Conservation (phyloP, 1,140 invertebrate species). For the Muscidifurax raptorellus region DNA sequence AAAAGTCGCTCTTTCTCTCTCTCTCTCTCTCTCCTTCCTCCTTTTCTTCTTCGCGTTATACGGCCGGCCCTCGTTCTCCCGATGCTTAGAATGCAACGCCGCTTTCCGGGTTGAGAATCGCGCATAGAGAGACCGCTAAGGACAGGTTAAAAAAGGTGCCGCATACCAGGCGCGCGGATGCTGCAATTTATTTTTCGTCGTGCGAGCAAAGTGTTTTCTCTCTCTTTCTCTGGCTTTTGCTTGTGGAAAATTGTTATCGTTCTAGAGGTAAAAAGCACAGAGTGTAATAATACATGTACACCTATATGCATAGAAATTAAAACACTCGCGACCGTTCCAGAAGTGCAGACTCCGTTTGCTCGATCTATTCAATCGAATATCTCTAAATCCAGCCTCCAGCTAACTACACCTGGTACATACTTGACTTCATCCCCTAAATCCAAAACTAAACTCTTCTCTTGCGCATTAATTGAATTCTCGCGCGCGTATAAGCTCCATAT, state of each 20-base stretch:
- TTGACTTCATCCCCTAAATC: background rate
- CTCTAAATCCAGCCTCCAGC: no score
- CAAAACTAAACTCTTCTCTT: background rate
- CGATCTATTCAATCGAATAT: no score
- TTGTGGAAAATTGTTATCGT: no score
- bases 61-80: background rate
- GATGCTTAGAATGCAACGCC: constrained; percentile 7
- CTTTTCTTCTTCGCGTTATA: constrained; percentile 14
- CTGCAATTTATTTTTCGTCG: background rate
- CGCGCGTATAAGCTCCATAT: constrained; percentile 3
- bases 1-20: background rate
- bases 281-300: no score
- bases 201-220: background rate
- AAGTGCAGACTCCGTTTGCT: no score
- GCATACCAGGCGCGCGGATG: background rate
- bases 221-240: no score
- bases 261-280: no score
- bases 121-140: background rate
- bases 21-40: background rate
- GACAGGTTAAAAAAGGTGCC: background rate
- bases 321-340: no score
- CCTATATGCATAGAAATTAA: no score
- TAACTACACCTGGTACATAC: no score
- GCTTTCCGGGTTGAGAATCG: background rate
- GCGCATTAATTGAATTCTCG: constrained; percentile 30